Conservation (phyloP, 2,113 vertebrate species). For the Esox niger region DNA sequence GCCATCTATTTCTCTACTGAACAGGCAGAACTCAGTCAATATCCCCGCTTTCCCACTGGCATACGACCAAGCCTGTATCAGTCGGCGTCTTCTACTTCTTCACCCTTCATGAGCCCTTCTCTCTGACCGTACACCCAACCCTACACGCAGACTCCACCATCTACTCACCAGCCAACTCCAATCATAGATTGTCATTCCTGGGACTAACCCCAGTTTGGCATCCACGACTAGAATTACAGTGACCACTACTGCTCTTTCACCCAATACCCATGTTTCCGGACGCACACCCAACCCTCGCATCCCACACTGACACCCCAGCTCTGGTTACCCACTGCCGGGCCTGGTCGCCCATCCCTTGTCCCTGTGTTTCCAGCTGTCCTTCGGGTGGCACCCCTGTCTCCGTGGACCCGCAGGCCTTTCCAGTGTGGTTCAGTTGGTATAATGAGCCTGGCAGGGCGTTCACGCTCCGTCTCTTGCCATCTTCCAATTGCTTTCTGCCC, state of each 20-base stretch:
- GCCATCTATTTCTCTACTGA: too few species aligned
- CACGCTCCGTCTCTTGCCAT: constrained; percentile 3
- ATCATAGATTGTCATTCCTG: neutral
- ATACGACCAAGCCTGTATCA: too few species aligned
- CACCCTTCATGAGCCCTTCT: too few species aligned
- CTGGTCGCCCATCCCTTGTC: constrained; percentile 12
- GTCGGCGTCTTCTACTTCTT: too few species aligned
- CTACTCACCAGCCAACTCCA: too few species aligned
- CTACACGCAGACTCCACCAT: too few species aligned
- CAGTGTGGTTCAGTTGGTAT: too few species aligned
- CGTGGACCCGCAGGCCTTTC: constrained; percentile 17
- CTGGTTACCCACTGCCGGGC: constrained; percentile 38
- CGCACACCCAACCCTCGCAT: neutral
- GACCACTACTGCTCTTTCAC: constrained; percentile 45
- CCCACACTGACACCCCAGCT: constrained; percentile 18
- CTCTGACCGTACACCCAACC: too few species aligned
- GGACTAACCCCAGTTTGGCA: constrained; percentile 35
- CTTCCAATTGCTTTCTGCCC: too few species aligned
- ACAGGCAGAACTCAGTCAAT: too few species aligned
- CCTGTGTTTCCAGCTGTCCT: constrained; percentile 52
- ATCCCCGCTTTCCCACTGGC: too few species aligned
- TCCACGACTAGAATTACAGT: constrained; percentile 53
- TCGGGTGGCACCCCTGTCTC: constrained; percentile 32
- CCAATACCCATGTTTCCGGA: constrained; percentile 15
- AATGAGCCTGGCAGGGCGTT: constrained; percentile 8